phyloP scores from a whole-genome alignment of 2,888 invertebrate genomes.

The Serrognathus titanus region DNA sequence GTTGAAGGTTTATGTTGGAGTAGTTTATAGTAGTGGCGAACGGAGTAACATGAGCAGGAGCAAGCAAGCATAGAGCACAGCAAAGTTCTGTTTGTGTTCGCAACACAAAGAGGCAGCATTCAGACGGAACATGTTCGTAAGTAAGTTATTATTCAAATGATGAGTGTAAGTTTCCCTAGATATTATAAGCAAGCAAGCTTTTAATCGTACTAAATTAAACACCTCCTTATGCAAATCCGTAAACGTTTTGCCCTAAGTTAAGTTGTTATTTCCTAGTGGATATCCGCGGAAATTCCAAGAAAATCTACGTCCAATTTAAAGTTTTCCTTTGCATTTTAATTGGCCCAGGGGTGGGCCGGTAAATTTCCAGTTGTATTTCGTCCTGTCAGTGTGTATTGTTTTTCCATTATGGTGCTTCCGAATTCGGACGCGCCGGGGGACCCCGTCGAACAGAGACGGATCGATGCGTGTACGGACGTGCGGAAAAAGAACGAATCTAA shows the following conservation, averaged over 20 bases:
- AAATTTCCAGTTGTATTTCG: conserved; percentile 7
- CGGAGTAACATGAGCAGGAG: neutral
- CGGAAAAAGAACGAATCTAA: conserved; percentile 35
- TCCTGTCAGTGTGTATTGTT: conserved; percentile 30
- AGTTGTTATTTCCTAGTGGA: no score
- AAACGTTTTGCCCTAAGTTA: no score
- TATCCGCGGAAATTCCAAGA: no score
- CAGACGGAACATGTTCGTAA: neutral
- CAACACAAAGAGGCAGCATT: neutral
- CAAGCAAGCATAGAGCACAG: neutral
- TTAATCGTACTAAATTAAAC: no score
- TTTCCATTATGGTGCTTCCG: conserved; percentile 29
- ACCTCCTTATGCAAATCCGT: no score
- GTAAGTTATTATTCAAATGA: no score
- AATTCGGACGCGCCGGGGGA: conserved; percentile 15
- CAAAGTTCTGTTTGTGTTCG: neutral
- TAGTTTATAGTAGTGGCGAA: conserved; percentile 6
- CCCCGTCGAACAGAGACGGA: conserved; percentile 19
- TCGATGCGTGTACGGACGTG: conserved; percentile 19
- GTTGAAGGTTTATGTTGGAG: conserved; percentile 5
- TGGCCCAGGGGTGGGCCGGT: conserved; percentile 4
- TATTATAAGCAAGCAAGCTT: no score
- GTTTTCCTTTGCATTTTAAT: conserved; percentile 15
- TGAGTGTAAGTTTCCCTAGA: no score
- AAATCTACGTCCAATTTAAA: neutral